Evolutionary conservation across 2,888 invertebrate species (phyloP), one percentile per base, ranked within the genome.

Genomic region (Meiosimyza platycephala): DNA sequence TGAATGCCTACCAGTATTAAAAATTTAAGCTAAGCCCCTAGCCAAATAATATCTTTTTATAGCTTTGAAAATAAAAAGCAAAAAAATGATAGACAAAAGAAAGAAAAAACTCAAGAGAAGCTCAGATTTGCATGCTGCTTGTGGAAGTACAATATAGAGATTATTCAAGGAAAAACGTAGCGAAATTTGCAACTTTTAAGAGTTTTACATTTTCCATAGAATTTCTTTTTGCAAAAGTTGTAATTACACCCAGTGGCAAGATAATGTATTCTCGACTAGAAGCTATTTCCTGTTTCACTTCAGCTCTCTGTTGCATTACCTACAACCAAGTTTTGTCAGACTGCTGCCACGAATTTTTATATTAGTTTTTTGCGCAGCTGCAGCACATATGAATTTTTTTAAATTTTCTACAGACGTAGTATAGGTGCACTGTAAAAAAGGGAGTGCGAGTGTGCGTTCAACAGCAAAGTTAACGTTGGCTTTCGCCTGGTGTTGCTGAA

Each of bases 221-320:
- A 59, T 59, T 63, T 68, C 57, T 28, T 57, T 50, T 51, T 48
- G 60, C 9, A 71, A 54, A 64, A 64, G 71, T 63, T 64, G 71
- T 71, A 71, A 71, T 71, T 71, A 63, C 54, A 54, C 71, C 71
- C 71, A 55, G 54, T 33, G 71, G 71, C 55, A 51, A 63, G 57
- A 62, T 62, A 52, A 62, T 62, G 54, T 62, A 11, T 64, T 18
- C 16, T 22, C 47, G n/a, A 11, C 48, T 40, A 40, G 40, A 13
- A 48, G 64, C 51, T 47, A 47, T 11, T 40, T 62, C 15, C 48
- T n/a, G n/a, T 9, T 47, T 40, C 62, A 9, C 47, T 62, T 18
- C 55, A 22, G 18, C 22, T 22, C 28, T 22, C 18, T 40, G 40
- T 40, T 40, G 40, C 40, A 40, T 40, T 40, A 7, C 40, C 6